Conservation (phyloP, 2,888 invertebrate genomes). For the Pterobdella sp. region DNA sequence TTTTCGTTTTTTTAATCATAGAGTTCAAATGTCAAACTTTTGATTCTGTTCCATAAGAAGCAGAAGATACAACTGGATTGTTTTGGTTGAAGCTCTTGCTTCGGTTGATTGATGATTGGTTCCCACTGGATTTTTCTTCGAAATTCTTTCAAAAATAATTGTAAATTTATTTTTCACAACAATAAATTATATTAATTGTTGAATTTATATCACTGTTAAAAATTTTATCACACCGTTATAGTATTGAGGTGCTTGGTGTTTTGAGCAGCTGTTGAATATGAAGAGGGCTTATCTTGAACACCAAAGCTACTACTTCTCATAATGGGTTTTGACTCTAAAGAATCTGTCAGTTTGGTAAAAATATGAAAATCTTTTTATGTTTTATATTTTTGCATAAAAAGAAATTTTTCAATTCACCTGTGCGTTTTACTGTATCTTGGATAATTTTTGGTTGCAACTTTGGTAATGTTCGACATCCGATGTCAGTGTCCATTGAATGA, state of each 20-base stretch:
- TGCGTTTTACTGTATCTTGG: not conserved
- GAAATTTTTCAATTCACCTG: not conserved
- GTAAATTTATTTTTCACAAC: too few species aligned
- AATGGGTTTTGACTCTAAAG: not conserved
- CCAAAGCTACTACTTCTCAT: conserved; percentile 7
- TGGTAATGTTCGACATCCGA: not conserved
- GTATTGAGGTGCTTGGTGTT: not conserved
- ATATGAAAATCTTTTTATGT: not conserved
- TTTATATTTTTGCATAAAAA: too few species aligned
- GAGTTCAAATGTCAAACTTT: too few species aligned
- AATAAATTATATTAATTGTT: not conserved
- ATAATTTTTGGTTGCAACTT: not conserved
- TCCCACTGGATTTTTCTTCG: too few species aligned
- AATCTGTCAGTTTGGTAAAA: not conserved
- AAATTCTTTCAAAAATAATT: too few species aligned
- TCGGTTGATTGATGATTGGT: too few species aligned
- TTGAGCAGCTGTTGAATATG: too few species aligned
- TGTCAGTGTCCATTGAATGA: not conserved
- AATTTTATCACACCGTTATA: not conserved
- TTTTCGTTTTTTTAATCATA: too few species aligned
- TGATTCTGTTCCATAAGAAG: not conserved
- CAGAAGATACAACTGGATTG: not conserved
- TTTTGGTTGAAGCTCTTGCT: conserved; percentile 6
- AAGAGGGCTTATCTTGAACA: not conserved
- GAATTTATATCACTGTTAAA: not conserved